A percentile compares a stretch with the other conserved stretches of the same genome.
These are phyloP conservation scores for Crocuta crocuta DNA, from an alignment of 2,113 vertebrate species.

Conservation along the genomic window DNA sequence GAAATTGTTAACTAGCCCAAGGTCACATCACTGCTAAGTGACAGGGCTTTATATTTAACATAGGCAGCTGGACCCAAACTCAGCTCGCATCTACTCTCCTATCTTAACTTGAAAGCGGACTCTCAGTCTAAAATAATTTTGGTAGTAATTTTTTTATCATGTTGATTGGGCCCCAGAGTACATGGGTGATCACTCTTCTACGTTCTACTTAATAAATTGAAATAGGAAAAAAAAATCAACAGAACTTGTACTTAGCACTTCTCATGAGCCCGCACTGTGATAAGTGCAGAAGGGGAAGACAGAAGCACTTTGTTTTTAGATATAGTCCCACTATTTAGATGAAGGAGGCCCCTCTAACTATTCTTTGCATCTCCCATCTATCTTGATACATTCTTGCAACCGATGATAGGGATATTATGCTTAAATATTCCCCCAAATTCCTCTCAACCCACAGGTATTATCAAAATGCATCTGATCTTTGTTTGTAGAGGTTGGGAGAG, in stretches of 20 bases:
- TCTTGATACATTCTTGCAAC: background rate
- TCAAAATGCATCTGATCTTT: background rate
- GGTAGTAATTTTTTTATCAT: background rate
- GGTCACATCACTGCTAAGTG: background rate
- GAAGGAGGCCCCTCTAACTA: background rate
- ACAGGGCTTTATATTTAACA: background rate
- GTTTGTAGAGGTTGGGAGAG: background rate
- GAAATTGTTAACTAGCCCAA: background rate
- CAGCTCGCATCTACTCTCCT: background rate
- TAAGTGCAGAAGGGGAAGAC: no score
- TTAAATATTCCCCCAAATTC: background rate
- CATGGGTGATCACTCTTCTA: background rate
- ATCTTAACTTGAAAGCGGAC: background rate
- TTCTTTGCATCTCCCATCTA: background rate
- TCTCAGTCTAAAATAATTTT: background rate
- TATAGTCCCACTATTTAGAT: no score
- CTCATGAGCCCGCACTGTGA: background rate
- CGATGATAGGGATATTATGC: background rate
- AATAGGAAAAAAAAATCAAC: background rate
- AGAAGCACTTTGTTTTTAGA: background rate
- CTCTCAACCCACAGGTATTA: background rate
- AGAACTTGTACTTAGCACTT: background rate
- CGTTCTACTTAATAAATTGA: background rate
- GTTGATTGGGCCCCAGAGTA: background rate
- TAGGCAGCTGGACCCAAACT: background rate